Percentiles rank a stretch among this genome's conserved stretches.
phyloP scores from a whole-genome alignment of 1,140 invertebrate genomes.

The Heliothis subflexa region DNA sequence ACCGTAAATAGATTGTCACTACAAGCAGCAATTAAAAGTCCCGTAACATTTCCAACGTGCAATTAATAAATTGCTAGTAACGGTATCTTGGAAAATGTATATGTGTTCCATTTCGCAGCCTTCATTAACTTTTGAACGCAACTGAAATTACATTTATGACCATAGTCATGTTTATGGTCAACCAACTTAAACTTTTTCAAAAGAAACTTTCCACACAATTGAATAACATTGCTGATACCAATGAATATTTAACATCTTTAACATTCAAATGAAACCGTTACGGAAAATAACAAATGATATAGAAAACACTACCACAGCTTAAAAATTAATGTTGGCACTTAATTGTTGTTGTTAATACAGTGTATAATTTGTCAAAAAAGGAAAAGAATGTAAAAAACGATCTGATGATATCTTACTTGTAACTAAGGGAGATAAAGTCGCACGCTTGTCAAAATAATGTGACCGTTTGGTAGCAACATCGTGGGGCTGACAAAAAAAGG shows the following conservation, averaged over 20 bases:
- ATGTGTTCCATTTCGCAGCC: conserved; percentile 10
- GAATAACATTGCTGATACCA: neutral
- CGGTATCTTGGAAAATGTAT: conserved; percentile 30
- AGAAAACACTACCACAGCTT: conserved; percentile 44
- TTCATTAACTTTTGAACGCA: conserved; percentile 10
- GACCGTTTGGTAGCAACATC: conserved; percentile 53
- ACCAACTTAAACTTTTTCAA: conserved; percentile 6
- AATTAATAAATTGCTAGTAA: conserved; percentile 34
- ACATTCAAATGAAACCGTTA: conserved; percentile 36
- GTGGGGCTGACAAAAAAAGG: conserved; percentile 60
- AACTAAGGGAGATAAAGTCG: conserved; percentile 66
- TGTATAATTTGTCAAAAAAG: conserved; percentile 38
- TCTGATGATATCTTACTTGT: conserved; percentile 48
- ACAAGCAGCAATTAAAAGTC: conserved; percentile 35
- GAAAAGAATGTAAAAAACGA: conserved; percentile 46
- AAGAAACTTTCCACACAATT: neutral
- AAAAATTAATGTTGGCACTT: conserved; percentile 39
- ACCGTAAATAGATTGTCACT: conserved; percentile 38
- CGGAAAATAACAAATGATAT: conserved; percentile 7
- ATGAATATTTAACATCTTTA: neutral
- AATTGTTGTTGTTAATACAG: conserved; percentile 52
- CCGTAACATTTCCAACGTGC: conserved; percentile 30
- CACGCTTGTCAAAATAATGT: conserved; percentile 71
- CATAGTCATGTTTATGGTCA: neutral
- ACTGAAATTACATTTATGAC: conserved; percentile 10